phyloP scores from a whole-genome alignment of 2,888 invertebrate genomes.

The Hemithea aestivaria region DNA sequence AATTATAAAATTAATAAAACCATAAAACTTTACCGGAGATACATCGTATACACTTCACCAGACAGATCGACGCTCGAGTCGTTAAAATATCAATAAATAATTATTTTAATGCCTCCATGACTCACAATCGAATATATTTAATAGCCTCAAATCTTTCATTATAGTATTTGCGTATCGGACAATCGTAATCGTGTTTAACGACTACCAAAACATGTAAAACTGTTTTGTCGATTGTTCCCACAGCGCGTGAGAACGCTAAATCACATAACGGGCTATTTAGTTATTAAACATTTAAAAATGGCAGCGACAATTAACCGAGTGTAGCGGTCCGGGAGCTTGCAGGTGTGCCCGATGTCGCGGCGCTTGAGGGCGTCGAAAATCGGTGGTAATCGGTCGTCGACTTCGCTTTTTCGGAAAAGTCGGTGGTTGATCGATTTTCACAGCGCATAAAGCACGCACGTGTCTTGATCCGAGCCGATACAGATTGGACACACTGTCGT shows the following conservation, averaged over 20 bases:
- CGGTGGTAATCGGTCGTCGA: constrained; percentile 65
- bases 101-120: constrained; percentile 25
- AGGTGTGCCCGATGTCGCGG: constrained; percentile 44
- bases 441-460: constrained; percentile 75
- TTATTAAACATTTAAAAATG: constrained; percentile 66
- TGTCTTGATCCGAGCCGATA: constrained; percentile 47
- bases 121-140: constrained; percentile 27
- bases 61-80: constrained; percentile 27
- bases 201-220: constrained; percentile 53
- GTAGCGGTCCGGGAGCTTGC: constrained; percentile 57
- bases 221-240: constrained; percentile 60
- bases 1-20: constrained; percentile 6
- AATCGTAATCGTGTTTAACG: constrained; percentile 49
- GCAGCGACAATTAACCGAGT: constrained; percentile 61
- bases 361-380: constrained; percentile 55
- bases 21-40: constrained; percentile 8
- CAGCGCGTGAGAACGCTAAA: constrained; percentile 70
- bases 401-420: constrained; percentile 62
- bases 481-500: constrained; percentile 53
- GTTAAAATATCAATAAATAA: constrained; percentile 18
- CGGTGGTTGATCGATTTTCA: constrained; percentile 68
- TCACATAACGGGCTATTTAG: constrained; percentile 57
- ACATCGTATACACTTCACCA: constrained; percentile 7
- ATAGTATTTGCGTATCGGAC: constrained; percentile 59
- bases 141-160: constrained; percentile 38